phyloP scores from a whole-genome alignment of 2,888 invertebrate genomes.

The Rhamphomyia laevipes region DNA sequence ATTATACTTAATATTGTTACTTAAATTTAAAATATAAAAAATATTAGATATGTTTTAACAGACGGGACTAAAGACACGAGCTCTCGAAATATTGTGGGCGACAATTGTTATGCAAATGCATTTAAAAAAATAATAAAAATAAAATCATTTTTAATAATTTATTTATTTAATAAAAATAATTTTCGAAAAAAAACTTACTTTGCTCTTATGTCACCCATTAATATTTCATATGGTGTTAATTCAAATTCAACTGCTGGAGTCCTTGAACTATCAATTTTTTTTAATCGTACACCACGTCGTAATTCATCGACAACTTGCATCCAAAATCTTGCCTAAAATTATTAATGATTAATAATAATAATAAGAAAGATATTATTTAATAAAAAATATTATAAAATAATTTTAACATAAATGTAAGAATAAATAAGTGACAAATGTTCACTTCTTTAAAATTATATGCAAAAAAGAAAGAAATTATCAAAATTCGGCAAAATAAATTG shows the following conservation, averaged over 20 bases:
- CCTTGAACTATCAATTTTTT: conserved; percentile 69
- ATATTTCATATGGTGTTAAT: conserved; percentile 89
- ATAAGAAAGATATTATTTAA: background rate
- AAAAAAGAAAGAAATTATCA: too few species aligned
- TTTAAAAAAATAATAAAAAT: too few species aligned
- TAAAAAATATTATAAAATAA: background rate
- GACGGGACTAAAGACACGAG: too few species aligned
- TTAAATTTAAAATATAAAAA: too few species aligned
- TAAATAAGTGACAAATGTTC: background rate
- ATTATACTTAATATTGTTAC: too few species aligned
- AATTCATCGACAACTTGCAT: conserved; percentile 89
- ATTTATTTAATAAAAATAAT: background rate
- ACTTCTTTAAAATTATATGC: background rate
- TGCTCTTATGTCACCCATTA: conserved; percentile 91
- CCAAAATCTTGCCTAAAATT: conserved; percentile 79
- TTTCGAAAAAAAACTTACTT: conserved; percentile 36
- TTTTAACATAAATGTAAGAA: background rate
- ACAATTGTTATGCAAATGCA: too few species aligned
- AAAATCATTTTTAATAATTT: too few species aligned
- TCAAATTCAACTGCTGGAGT: conserved; percentile 82
- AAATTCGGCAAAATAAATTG: background rate
- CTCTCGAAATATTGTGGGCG: too few species aligned
- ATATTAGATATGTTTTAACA: too few species aligned
- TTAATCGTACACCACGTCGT: conserved; percentile 82
- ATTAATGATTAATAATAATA: conserved; percentile 5